phyloP scores from a whole-genome alignment of 1,140 invertebrate species.

The Papilio glaucus region DNA sequence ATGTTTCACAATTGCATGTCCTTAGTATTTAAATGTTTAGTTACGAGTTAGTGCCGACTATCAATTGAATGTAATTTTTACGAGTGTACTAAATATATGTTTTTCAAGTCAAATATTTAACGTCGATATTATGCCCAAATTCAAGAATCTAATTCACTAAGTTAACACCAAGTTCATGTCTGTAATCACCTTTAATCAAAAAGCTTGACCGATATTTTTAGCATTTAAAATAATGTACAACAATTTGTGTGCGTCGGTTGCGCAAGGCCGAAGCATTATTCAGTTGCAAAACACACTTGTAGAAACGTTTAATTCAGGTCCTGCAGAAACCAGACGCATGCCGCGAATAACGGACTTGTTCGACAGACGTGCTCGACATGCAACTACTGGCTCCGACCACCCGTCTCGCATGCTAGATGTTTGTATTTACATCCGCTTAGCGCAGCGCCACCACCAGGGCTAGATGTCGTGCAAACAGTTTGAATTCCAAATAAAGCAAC shows the following conservation, averaged over 20 bases:
- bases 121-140: too few relatives aligned
- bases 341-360: constrained; percentile 9
- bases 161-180: too few relatives aligned
- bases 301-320: background rate
- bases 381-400: background rate
- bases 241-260: background rate
- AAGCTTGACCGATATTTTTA: background rate
- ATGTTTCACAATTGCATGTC: background rate
- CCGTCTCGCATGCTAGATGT: background rate
- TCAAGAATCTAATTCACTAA: too few relatives aligned
- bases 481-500: background rate
- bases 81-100: too few relatives aligned
- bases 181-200: too few relatives aligned
- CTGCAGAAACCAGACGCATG: constrained; percentile 12
- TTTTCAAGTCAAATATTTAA: too few relatives aligned
- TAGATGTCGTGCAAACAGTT: background rate
- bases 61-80: background rate
- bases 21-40: constrained; percentile 20
- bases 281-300: background rate
- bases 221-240: background rate
- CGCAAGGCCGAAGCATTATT: background rate
- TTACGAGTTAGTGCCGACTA: background rate
- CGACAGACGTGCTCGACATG: constrained; percentile 11
- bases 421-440: constrained; percentile 2
- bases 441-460: background rate